phyloP scores from a whole-genome alignment of 2,113 vertebrate species.

The Okapia johnstoni region DNA sequence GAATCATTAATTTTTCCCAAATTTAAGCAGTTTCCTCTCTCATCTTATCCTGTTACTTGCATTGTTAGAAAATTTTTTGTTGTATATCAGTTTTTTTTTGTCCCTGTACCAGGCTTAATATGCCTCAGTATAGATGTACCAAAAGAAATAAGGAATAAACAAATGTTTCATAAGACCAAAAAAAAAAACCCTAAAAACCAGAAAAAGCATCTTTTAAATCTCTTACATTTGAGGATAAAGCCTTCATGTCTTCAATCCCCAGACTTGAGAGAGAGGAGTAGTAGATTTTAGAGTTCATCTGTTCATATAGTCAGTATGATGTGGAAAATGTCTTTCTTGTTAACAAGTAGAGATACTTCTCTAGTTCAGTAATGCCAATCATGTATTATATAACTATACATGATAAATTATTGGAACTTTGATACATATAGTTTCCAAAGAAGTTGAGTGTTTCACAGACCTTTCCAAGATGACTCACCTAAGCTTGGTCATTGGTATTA shows the following conservation, averaged over 20 bases:
- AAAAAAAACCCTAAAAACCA: not conserved
- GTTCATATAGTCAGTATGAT: not conserved
- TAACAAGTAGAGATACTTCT: not conserved
- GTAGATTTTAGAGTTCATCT: not conserved
- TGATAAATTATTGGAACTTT: not conserved
- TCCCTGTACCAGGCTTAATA: not conserved
- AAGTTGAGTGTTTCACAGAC: not conserved
- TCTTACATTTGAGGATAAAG: not conserved
- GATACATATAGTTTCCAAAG: not conserved
- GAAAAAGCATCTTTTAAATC: not conserved
- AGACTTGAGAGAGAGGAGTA: not conserved
- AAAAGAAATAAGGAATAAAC: not conserved
- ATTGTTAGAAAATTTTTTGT: not conserved
- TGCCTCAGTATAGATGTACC: not conserved
- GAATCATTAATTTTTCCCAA: not conserved
- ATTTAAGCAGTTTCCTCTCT: conserved; percentile 6
- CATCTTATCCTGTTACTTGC: not conserved
- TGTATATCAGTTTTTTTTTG: not conserved
- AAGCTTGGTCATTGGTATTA: not conserved
- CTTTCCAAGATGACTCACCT: not conserved
- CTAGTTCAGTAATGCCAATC: not conserved
- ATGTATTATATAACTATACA: not conserved
- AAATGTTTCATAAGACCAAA: not conserved
- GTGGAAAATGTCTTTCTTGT: not conserved
- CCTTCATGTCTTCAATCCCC: not conserved